Evolutionary conservation across 2,888 invertebrate genomes (phyloP).

Genomic region (Athrips mouffetella): DNA sequence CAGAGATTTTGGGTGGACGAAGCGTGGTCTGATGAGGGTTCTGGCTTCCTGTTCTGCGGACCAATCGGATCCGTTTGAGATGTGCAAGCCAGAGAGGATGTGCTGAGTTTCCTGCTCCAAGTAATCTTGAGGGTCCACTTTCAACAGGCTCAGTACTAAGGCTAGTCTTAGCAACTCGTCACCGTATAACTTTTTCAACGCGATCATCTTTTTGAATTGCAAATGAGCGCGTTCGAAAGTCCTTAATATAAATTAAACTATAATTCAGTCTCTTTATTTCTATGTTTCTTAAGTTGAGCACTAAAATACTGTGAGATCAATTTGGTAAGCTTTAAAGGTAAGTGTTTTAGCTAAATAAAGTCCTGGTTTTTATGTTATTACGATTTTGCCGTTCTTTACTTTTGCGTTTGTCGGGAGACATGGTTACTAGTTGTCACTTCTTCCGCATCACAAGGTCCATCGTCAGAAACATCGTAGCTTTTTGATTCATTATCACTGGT

Average conservation of each 20-base stretch:
- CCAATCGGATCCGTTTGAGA: conserved; percentile 84
- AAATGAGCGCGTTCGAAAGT: conserved; percentile 20
- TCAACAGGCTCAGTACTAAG: conserved; percentile 87
- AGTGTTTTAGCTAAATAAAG: conserved; percentile 31
- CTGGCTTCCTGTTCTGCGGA: conserved; percentile 77
- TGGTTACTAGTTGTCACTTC: conserved; percentile 56
- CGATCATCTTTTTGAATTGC: conserved; percentile 79
- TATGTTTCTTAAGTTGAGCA: conserved; percentile 47
- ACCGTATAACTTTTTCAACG: conserved; percentile 88
- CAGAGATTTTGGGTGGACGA: conserved; percentile 84
- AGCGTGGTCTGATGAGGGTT: conserved; percentile 78
- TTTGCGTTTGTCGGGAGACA: conserved; percentile 70
- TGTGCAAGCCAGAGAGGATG: conserved; percentile 77
- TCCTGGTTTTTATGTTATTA: conserved; percentile 38
- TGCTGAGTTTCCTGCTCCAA: conserved; percentile 77
- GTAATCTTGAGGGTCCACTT: conserved; percentile 86
- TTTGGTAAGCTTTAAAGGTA: conserved; percentile 23
- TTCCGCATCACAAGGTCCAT: conserved; percentile 27
- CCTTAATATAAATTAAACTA: conserved; percentile 11
- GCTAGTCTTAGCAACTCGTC: conserved; percentile 90
- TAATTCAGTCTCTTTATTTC: conserved; percentile 35
- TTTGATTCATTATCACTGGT: conserved; percentile 45
- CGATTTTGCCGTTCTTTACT: conserved; percentile 48
- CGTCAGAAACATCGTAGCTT: conserved; percentile 33
- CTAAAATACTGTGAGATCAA: conserved; percentile 67